Evolutionary conservation across 1,140 invertebrate species (phyloP).

Genomic region (Caerostris extrusa): DNA sequence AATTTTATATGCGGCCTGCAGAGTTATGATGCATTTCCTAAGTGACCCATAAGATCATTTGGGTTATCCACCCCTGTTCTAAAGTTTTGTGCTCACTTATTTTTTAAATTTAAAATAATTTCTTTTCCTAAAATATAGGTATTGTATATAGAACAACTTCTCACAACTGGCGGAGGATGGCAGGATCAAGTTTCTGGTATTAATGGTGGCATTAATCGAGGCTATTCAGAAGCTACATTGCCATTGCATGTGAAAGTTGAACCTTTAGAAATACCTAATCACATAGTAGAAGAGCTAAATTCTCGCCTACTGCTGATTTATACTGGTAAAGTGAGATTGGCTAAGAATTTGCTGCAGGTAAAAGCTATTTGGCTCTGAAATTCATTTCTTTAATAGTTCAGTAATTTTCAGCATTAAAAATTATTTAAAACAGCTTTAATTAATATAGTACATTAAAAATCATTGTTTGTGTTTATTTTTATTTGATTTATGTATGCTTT

Average conservation of each 20-base stretch:
- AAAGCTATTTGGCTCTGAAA: neutral
- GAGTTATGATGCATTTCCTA: no score
- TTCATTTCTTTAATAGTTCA: neutral
- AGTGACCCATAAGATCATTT: no score
- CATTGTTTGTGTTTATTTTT: no score
- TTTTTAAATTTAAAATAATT: neutral
- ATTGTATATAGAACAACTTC: conserved; percentile 83
- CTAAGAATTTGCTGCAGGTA: conserved; percentile 83
- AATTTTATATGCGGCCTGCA: no score
- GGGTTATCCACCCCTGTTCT: no score
- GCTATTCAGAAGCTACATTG: conserved; percentile 81
- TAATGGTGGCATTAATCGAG: conserved; percentile 82
- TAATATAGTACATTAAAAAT: no score
- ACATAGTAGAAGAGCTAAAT: conserved; percentile 81
- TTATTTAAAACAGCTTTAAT: neutral
- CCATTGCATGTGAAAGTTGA: conserved; percentile 81
- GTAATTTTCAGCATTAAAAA: neutral
- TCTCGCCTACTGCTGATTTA: conserved; percentile 83
- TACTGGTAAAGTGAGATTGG: conserved; percentile 84
- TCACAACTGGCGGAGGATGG: conserved; percentile 85
- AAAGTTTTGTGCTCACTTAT: neutral
- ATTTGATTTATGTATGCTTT: no score
- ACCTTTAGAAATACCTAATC: conserved; percentile 79
- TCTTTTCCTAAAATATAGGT: conserved; percentile 79
- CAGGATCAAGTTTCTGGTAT: conserved; percentile 84